phyloP scores from a whole-genome alignment of 2,113 vertebrate species.

The Tachysurus fulvidraco region DNA sequence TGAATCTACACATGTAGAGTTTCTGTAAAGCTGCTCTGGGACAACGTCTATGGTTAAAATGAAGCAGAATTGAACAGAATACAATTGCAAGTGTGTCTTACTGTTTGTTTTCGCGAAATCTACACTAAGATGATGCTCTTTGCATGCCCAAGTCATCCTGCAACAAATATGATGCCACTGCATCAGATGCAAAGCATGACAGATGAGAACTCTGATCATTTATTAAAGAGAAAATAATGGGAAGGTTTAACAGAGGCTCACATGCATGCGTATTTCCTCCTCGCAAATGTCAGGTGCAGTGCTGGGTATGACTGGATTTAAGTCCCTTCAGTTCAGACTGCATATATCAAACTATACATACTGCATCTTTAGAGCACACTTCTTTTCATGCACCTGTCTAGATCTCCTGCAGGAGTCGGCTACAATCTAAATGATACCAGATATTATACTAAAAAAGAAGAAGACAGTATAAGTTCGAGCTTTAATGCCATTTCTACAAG shows the following conservation, averaged over 20 bases:
- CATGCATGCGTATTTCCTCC: neutral
- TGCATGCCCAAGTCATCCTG: neutral
- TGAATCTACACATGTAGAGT: neutral
- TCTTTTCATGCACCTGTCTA: neutral
- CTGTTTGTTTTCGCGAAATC: neutral
- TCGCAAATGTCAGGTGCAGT: neutral
- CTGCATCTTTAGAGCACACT: neutral
- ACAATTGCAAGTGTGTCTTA: neutral
- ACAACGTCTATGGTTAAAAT: neutral
- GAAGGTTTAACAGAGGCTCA: neutral
- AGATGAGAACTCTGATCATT: neutral
- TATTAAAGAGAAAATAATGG: slow-evolving; percentile 3
- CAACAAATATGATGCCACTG: neutral
- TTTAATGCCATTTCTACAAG: neutral
- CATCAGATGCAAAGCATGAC: neutral
- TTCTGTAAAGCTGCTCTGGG: neutral
- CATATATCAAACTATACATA: neutral
- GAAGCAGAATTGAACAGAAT: neutral
- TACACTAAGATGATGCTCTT: neutral
- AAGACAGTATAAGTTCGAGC: neutral
- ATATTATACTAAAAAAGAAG: neutral
- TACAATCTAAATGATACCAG: neutral
- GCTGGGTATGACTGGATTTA: neutral
- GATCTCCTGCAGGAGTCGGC: neutral
- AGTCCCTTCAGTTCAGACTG: no score